Conservation (phyloP, 2,797 vertebrate genomes). For the Heteromormyrus szaboi region DNA sequence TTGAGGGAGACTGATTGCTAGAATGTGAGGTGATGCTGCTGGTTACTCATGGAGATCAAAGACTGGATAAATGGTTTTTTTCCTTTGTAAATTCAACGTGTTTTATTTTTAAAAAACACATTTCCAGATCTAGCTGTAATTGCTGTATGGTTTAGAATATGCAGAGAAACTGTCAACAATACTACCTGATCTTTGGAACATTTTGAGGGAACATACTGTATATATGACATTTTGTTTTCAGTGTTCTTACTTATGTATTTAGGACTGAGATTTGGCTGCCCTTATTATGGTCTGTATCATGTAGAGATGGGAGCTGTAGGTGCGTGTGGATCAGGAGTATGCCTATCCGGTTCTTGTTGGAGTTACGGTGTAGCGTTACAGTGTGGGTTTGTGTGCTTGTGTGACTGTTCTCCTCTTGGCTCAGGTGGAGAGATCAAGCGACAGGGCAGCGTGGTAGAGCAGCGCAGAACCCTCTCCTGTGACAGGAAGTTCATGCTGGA, state of each 20-base stretch:
- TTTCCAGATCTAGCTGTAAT: not conserved
- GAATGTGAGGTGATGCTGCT: not conserved
- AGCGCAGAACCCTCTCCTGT: slow-evolving; percentile 55
- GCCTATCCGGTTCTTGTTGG: not conserved
- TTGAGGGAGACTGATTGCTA: not conserved
- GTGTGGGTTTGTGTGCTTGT: not conserved
- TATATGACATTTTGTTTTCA: not conserved
- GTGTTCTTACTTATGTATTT: not conserved
- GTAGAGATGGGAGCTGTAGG: not conserved
- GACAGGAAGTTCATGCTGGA: slow-evolving; percentile 67
- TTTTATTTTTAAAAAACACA: not conserved
- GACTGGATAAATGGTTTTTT: not conserved
- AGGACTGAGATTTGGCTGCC: not conserved
- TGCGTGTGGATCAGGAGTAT: not conserved
- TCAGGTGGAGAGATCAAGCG: slow-evolving; percentile 36
- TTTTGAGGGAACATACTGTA: not conserved
- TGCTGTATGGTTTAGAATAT: not conserved
- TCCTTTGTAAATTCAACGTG: not conserved
- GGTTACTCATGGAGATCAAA: not conserved
- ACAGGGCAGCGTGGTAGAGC: slow-evolving; percentile 42
- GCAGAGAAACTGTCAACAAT: not conserved
- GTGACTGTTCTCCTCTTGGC: slow-evolving; percentile 22
- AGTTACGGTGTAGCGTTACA: not conserved
- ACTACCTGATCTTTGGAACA: not conserved
- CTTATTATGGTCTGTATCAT: not conserved